Base-by-base conservation (phyloP, 2,888 invertebrate species). In the Rhagonycha fulva region DNA sequence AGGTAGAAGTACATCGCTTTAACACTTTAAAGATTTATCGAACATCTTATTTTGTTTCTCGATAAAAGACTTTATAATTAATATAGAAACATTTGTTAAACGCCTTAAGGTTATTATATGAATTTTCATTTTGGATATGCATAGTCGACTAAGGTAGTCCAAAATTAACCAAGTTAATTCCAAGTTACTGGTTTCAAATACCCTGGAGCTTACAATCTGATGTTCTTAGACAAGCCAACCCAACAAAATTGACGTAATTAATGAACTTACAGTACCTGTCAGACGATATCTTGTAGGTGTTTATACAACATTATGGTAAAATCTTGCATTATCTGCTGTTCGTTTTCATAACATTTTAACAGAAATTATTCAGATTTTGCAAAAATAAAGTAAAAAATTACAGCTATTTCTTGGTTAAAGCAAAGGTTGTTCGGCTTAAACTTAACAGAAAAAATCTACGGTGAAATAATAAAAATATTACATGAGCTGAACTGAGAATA, bases 111-210 rank as follows among this genome's bases (percentile, higher is more conserved):
- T 47, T 47, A 47, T 47, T 62, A 66, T 66, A 14, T 68, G 32
- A 68, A 68, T 19, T 68, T 68, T 68, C 63, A 26, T 66, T 66
- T 32, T 68, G 68, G 19, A 30, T 68, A 32, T 32, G 28, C 32
- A 32, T 24, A 66, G 23, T 66, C 47, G 68, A 66, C 26, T 74
- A 12, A 47, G 68, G 60, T 75, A 72, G 74, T 75, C 71, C 79
- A 79, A 80, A 80, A 80, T 79, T 80, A 80, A 78, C 79, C 79
- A 80, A 80, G 79, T 80, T 80, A 80, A 79, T 79, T 80, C 79
- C 79, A 71, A 80, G 77, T 77, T 80, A 75, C 76, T 76, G 76
- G 77, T 72, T 79, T 75, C 72, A 78, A 79, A 79, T 75, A 80
- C 77, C 76, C 77, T 74, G 67, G 75, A 76, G 77, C 80, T 75